Base-by-base conservation (phyloP, 2,888 invertebrate genomes). In the Pandemis cinnamomeana region DNA sequence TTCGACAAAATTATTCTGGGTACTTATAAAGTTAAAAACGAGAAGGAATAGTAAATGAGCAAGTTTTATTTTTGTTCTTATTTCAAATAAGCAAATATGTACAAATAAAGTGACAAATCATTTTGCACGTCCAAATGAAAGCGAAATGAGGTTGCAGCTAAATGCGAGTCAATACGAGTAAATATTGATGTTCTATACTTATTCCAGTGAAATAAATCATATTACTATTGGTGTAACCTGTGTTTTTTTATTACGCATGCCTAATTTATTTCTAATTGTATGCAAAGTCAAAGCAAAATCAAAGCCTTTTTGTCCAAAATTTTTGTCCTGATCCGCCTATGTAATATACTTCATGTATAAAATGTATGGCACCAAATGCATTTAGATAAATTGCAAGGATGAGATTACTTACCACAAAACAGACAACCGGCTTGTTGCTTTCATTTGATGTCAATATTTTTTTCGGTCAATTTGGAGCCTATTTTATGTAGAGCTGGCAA, bases 81-180 rank as follows among this genome's bases (percentile, higher is more conserved):
- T 61, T 42, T 61, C 1, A 7, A 11, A 42, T 6, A 13, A 51
- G 7, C n/a, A 51, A 6, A n/a, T 6, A 7, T 8, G 8, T 44
- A 51, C n/a, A 42, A 41, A 67, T 51, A 41, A 67, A 71, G 20
- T 46, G 48, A 67, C 58, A 20, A 44, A 15, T 46, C 58, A 53
- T 41, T 3, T 42, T n/a, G 48, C 46, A 58, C n/a, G 58, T 51
- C 10, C 8, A 53, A 67, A 44, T 41, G 41, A 53, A 55, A 13
- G 71, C 0, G 11, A 76, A 79, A 78, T 81, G 81, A 83, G 83
- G 82, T 83, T 81, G 82, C 82, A 83, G 82, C 80, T 78, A 13
- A 66, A 61, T 71, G 42, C 27, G 78, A 80, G 80, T 71, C 61
- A 73, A 76, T 74, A 44, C 51, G 51, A 51, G 51, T 51, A 78